Evolutionary conservation across 2,113 vertebrate genomes (phyloP).

Genomic region (Epinephelus cyanopodus): DNA sequence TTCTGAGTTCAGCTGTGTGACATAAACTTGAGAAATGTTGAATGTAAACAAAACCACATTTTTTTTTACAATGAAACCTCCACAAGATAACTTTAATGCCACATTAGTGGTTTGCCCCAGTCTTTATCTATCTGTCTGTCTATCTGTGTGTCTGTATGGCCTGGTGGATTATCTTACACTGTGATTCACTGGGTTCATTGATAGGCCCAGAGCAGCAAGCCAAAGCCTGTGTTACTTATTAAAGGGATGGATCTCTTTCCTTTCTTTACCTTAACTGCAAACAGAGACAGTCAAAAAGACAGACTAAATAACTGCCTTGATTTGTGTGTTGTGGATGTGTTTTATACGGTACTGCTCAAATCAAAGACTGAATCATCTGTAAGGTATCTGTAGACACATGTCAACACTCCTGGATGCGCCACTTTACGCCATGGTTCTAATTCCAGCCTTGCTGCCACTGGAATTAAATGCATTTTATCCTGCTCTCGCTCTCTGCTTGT

Average conservation of each 20-base stretch:
- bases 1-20: background rate
- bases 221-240: conserved; percentile 76
- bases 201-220: conserved; percentile 41
- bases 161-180: conserved; percentile 66
- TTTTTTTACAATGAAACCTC: conserved; percentile 20
- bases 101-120: conserved; percentile 39
- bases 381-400: background rate
- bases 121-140: conserved; percentile 27
- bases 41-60: background rate
- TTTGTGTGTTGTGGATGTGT: conserved; percentile 41
- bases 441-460: too few species aligned
- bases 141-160: conserved; percentile 37
- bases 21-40: background rate
- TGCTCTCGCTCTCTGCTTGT: too few species aligned
- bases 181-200: conserved; percentile 65
- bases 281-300: conserved; percentile 33
- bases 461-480: too few species aligned
- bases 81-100: conserved; percentile 21
- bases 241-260: conserved; percentile 71
- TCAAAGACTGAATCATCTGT: background rate
- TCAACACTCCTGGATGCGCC: too few species aligned
- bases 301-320: conserved; percentile 44
- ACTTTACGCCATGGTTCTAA: too few species aligned
- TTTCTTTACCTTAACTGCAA: conserved; percentile 63
- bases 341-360: conserved; percentile 7